Evolutionary conservation across 2,113 vertebrate genomes (phyloP).

Genomic region (Seriola aureovittata): DNA sequence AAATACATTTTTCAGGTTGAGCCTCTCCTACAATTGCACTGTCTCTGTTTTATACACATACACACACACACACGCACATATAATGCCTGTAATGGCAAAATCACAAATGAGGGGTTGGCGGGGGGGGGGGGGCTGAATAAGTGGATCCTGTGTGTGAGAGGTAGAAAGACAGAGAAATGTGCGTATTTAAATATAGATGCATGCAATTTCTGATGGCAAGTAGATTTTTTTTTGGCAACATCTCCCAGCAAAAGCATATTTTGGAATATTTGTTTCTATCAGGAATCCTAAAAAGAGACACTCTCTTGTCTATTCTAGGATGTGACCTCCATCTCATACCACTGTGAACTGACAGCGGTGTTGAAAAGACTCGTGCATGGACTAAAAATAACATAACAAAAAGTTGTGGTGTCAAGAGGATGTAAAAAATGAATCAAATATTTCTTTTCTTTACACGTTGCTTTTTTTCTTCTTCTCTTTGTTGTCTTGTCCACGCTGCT

Average conservation of each 20-base stretch:
- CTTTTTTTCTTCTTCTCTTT: neutral
- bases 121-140: conserved; percentile 4
- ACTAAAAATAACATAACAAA: conserved; percentile 26
- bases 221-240: conserved; percentile 1
- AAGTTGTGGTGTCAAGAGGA: conserved; percentile 3
- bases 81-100: conserved; percentile 49
- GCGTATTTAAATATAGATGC: conserved; percentile 45
- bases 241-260: conserved; percentile 13
- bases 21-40: conserved; percentile 61
- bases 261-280: conserved; percentile 17
- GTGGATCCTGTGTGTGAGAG: conserved; percentile 21
- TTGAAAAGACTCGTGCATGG: conserved; percentile 11
- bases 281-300: conserved; percentile 17
- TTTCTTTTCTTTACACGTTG: neutral
- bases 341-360: conserved; percentile 24
- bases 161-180: conserved; percentile 5
- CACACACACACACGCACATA: conserved; percentile 34
- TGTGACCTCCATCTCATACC: conserved; percentile 21
- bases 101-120: conserved; percentile 34
- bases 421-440: conserved; percentile 2
- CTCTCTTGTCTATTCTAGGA: conserved; percentile 29
- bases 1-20: conserved; percentile 81
- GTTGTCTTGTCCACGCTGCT: conserved; percentile 9
- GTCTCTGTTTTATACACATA: conserved; percentile 9
- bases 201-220: conserved; percentile 10